Conservation (phyloP, 1,140 invertebrate genomes). For the Plutomurus gul region DNA sequence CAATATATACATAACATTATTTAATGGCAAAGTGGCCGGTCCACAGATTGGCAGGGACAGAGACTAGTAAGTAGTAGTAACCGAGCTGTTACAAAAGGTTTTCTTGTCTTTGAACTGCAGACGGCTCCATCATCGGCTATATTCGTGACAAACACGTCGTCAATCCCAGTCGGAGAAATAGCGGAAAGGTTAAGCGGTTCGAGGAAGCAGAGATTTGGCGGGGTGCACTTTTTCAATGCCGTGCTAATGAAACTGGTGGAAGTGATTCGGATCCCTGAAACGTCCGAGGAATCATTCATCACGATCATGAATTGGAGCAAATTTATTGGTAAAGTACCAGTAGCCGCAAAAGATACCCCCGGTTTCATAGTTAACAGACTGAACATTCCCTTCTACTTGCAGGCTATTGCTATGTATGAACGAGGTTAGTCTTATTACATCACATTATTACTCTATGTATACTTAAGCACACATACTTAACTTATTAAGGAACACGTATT, state of each 20-base stretch:
- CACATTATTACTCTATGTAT: background rate
- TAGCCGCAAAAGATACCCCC: conserved; percentile 65
- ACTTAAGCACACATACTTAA: too few relatives aligned
- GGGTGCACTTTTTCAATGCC: conserved; percentile 70
- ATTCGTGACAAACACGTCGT: conserved; percentile 56
- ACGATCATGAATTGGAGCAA: conserved; percentile 63
- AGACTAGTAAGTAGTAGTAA: too few relatives aligned
- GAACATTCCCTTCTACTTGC: conserved; percentile 62
- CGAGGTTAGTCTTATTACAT: conserved; percentile 57
- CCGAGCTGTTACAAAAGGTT: background rate
- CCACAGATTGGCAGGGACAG: too few relatives aligned
- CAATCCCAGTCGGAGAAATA: conserved; percentile 67
- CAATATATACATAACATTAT: too few relatives aligned
- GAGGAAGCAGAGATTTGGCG: conserved; percentile 63
- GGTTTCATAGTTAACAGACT: conserved; percentile 69
- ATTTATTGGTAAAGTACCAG: conserved; percentile 63
- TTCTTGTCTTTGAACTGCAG: conserved; percentile 58
- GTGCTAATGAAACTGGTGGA: conserved; percentile 70
- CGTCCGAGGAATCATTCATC: conserved; percentile 63
- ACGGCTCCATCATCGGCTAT: conserved; percentile 56
- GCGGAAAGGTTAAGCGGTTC: conserved; percentile 57
- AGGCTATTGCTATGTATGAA: conserved; percentile 65
- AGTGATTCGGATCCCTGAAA: conserved; percentile 60
- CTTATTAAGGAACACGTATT: too few relatives aligned
- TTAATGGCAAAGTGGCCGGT: too few relatives aligned